These are phyloP conservation scores for Brotula barbata DNA, from an alignment of 2,797 vertebrate species.

Conservation along the genomic window DNA sequence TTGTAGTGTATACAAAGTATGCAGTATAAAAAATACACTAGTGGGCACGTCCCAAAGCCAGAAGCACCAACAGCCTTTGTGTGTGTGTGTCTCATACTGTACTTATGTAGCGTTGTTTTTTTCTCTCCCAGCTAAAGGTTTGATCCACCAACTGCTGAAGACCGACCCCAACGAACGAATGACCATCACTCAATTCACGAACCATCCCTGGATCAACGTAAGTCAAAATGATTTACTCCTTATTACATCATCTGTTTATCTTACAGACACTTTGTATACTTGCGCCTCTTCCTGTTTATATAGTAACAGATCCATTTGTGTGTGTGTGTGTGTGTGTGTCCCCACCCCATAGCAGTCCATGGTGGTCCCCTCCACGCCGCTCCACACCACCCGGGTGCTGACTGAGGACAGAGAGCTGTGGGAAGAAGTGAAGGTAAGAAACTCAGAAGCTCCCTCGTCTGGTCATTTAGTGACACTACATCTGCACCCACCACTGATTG, in stretches of 20 bases:
- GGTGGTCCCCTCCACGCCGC: slow-evolving; percentile 92
- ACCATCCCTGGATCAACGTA: slow-evolving; percentile 97
- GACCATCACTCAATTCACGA: slow-evolving; percentile 94
- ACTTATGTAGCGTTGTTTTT: slow-evolving; percentile 16
- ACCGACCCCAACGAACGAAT: slow-evolving; percentile 96
- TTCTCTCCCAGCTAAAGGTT: slow-evolving; percentile 84
- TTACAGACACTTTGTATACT: not conserved
- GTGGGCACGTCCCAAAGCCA: too few species aligned
- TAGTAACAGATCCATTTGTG: not conserved
- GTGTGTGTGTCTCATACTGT: not conserved
- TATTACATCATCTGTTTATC: not conserved
- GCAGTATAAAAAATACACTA: too few species aligned
- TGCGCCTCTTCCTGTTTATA: slow-evolving; percentile 3
- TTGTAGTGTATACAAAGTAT: too few species aligned
- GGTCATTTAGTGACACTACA: slow-evolving; percentile 49
- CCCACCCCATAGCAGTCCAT: slow-evolving; percentile 84
- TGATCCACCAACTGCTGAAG: slow-evolving; percentile 93
- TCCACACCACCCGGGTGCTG: slow-evolving; percentile 93
- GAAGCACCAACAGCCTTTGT: too few species aligned
- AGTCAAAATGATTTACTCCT: slow-evolving; percentile 50
- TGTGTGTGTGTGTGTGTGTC: slow-evolving; percentile 23
- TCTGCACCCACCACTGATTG: too few species aligned
- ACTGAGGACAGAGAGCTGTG: slow-evolving; percentile 95
- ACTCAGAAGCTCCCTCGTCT: slow-evolving; percentile 54
- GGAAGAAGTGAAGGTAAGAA: slow-evolving; percentile 96